Evolutionary conservation across 2,113 vertebrate genomes (phyloP).

Genomic region (Forbesichthys papilliferus): DNA sequence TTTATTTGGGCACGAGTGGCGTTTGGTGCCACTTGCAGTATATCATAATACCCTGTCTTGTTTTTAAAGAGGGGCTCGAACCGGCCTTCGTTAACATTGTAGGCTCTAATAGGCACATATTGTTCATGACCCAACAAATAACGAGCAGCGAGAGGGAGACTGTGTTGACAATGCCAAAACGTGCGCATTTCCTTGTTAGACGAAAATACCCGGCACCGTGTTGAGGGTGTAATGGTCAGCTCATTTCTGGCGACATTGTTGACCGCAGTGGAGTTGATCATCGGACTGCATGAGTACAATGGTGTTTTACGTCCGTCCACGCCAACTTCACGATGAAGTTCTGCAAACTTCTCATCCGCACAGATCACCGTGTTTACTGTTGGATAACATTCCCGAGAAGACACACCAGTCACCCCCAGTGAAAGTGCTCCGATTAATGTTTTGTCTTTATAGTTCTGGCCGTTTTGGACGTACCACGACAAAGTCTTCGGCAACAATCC

Average conservation of each 20-base stretch:
- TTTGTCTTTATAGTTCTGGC: too few species aligned
- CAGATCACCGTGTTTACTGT: background rate
- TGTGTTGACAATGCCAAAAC: background rate
- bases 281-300: too few species aligned
- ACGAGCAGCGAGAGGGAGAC: background rate
- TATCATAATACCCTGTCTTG: slow-evolving; percentile 82
- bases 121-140: background rate
- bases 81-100: slow-evolving; percentile 19
- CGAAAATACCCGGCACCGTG: background rate
- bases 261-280: too few species aligned
- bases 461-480: background rate
- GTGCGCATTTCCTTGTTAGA: too few species aligned
- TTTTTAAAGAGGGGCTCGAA: slow-evolving; percentile 53
- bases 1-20: slow-evolving; percentile 88
- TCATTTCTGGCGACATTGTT: accelerated
- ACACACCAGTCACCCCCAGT: background rate
- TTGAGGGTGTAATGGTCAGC: background rate
- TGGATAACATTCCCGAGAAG: slow-evolving; percentile 4
- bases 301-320: background rate
- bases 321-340: background rate
- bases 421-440: background rate
- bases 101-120: slow-evolving; percentile 29
- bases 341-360: background rate
- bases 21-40: slow-evolving; percentile 73
- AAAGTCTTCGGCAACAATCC: background rate